phyloP scores from a whole-genome alignment of 2,888 invertebrate genomes.

The Dastarcus helophoroides region DNA sequence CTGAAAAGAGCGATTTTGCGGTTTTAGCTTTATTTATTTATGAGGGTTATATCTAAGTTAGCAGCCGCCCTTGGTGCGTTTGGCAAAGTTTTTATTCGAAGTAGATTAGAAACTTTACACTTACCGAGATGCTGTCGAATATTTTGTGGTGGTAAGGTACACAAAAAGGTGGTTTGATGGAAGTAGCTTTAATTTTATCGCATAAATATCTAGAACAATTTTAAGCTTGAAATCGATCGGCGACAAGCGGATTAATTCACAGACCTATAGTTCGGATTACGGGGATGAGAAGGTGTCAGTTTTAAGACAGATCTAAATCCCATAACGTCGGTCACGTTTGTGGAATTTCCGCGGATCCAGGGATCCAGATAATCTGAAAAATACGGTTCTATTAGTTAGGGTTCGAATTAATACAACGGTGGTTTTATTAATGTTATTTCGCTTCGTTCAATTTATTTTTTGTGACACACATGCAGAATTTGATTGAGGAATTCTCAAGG shows the following conservation, averaged over 20 bases:
- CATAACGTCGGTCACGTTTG: conserved; percentile 47
- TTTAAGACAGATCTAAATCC: conserved; percentile 72
- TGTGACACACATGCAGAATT: too few relatives aligned
- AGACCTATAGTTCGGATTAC: conserved; percentile 64
- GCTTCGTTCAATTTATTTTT: too few relatives aligned
- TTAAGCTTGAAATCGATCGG: too few relatives aligned
- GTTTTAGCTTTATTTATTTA: too few relatives aligned
- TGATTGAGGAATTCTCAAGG: not conserved
- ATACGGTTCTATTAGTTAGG: too few relatives aligned
- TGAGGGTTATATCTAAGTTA: too few relatives aligned
- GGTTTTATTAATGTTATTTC: too few relatives aligned
- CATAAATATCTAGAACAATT: conserved; percentile 53
- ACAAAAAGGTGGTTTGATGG: conserved; percentile 61
- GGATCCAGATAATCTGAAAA: conserved; percentile 60
- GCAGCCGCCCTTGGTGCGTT: too few relatives aligned
- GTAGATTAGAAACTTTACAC: too few relatives aligned
- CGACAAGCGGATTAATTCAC: conserved; percentile 18
- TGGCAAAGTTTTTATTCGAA: too few relatives aligned
- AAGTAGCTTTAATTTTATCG: conserved; percentile 57
- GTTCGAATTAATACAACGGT: too few relatives aligned
- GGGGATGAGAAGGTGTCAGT: conserved; percentile 65
- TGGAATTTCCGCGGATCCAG: conserved; percentile 42
- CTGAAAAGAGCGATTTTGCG: too few relatives aligned
- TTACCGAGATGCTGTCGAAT: conserved; percentile 59
- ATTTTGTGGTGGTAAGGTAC: conserved; percentile 68